Base-by-base conservation (phyloP, 2,797 vertebrate species). In the Melanotaenia pygmaea region DNA sequence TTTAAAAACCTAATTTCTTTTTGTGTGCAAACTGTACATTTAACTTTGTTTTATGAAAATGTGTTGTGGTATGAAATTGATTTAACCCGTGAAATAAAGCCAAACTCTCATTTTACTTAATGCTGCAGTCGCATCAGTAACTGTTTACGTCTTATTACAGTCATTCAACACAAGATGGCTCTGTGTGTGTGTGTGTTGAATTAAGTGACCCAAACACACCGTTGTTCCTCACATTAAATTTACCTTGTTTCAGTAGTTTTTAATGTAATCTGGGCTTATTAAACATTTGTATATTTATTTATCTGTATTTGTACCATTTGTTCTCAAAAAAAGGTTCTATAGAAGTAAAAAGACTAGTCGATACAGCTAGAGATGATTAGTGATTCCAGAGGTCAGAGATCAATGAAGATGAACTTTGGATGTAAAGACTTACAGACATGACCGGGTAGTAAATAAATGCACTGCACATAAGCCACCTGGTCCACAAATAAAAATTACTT, bases 61-160 rank as follows among this genome's bases (percentile, higher is more conserved):
- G 30, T 68, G 64, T 79, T 79, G 71, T 72, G 59, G 53, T 38
- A 43, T 8, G 0, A 38, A 77, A 40, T 14, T 34, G 43, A 30
- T 12, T 50, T 74, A 12, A 56, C 54, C 37, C 20, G 18, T 53
- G 4, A 64, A 62, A 64, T 32, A 28, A 74, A 71, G 50, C 34
- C 16, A 70, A 58, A 12, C 56, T 24, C 59, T 50, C 24, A 37
- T 62, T 9, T 16, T 8, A 0, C 61, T 38, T 26, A 24, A 37
- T 11, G 10, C 57, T 13, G 37, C 34, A 57, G 32, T 37, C 35
- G 8, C 35, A 37, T 37, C 35, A 37, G 35, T 37, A 10, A 37
- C n/a, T 65, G 12, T 37, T 4, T 11, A 1, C 4, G 14, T 40
- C 22, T 53, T 26, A 53, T 24, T 11, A 24, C 22, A 11, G 10